Evolutionary conservation across 1,140 invertebrate species (phyloP).

Genomic region (Drosophila azteca): DNA sequence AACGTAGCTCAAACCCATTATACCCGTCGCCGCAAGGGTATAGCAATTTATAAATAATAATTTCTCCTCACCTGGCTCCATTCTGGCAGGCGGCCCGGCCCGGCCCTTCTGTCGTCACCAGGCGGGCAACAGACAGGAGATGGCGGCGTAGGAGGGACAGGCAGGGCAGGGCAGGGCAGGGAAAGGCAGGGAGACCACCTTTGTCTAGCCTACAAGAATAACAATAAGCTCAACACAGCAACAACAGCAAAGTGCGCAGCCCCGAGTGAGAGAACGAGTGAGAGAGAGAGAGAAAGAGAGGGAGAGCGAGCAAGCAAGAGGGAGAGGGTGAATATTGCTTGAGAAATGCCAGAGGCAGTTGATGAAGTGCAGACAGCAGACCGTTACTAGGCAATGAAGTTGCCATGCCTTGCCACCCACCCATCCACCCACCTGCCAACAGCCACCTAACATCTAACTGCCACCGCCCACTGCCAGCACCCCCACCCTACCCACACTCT

Average conservation of each 20-base stretch:
- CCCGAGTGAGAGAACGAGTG: neutral
- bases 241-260: conserved; percentile 8
- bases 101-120: conserved; percentile 3
- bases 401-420: neutral
- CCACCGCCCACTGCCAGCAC: too few relatives aligned
- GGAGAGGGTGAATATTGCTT: neutral
- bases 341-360: conserved; percentile 32
- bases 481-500: neutral
- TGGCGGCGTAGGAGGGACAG: neutral
- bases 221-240: conserved; percentile 11
- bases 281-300: conserved; percentile 7
- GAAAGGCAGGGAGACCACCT: neutral
- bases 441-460: neutral
- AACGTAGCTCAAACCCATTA: too few relatives aligned
- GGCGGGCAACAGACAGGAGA: neutral
- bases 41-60: conserved; percentile 34
- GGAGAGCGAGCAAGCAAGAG: conserved; percentile 10
- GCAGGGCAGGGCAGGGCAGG: too few relatives aligned
- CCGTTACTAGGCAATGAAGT: conserved; percentile 17
- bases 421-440: too few relatives aligned
- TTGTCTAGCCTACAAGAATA: conserved; percentile 15
- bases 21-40: too few relatives aligned
- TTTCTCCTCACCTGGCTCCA: conserved; percentile 14
- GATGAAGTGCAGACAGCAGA: conserved; percentile 32
- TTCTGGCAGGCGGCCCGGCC: neutral